These are phyloP conservation scores for Trachurus trachurus DNA, from an alignment of 2,797 vertebrate species.

Conservation along the genomic window DNA sequence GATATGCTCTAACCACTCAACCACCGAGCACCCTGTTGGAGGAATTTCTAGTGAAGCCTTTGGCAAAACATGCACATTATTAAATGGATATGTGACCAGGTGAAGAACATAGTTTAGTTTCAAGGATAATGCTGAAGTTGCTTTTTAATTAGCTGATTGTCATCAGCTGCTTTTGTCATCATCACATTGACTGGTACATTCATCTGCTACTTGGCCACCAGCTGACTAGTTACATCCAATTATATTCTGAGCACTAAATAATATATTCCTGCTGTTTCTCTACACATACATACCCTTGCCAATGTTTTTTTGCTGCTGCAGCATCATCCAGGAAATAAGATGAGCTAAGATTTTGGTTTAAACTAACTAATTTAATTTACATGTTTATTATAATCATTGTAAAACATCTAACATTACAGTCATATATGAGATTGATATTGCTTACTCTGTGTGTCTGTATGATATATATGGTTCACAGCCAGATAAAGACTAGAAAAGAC, in stretches of 20 bases:
- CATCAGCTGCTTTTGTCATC: not conserved
- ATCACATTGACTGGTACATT: not conserved
- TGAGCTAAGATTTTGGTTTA: not conserved
- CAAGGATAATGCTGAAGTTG: not conserved
- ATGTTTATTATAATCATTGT: too few species aligned
- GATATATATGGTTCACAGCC: not conserved
- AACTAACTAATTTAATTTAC: not conserved
- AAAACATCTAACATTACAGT: not conserved
- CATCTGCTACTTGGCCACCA: not conserved
- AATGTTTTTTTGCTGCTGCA: not conserved
- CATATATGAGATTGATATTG: not conserved
- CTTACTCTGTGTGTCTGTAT: not conserved
- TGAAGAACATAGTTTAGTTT: not conserved
- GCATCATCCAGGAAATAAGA: too few species aligned
- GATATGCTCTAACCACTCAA: too few species aligned
- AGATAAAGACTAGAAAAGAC: not conserved
- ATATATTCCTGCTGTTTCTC: not conserved
- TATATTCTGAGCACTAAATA: not conserved
- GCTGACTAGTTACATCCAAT: constrained; percentile 4
- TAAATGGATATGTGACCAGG: not conserved
- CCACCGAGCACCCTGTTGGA: too few species aligned
- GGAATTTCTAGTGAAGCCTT: not conserved
- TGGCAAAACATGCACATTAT: not conserved
- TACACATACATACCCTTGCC: not conserved
- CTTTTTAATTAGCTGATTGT: not conserved